phyloP scores from a whole-genome alignment of 1,140 invertebrate species.

The Doryteuthis pealeii region DNA sequence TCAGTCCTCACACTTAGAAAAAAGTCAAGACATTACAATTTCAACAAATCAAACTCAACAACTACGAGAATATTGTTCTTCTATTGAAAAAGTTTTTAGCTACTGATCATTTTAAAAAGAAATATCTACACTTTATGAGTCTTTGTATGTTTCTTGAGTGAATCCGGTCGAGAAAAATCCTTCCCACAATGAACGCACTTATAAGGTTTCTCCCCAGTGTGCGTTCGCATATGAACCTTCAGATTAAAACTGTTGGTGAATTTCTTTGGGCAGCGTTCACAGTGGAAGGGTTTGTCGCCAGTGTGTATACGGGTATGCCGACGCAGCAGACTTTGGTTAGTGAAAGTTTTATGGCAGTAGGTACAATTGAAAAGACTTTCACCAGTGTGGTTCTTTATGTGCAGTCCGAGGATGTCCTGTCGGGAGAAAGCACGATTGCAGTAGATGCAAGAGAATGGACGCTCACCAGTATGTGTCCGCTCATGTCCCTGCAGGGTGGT shows the following conservation, averaged over 20 bases:
- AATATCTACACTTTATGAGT: conserved; percentile 85
- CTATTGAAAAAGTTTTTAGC: too few species aligned
- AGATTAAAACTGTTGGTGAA: conserved; percentile 95
- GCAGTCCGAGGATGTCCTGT: conserved; percentile 51
- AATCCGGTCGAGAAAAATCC: conserved; percentile 80
- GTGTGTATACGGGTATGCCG: conserved; percentile 97
- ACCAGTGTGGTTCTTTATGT: conserved; percentile 95
- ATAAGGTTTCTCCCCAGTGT: conserved; percentile 32
- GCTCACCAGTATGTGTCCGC: not conserved
- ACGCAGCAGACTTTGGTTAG: conserved; percentile 75
- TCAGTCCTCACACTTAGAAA: too few species aligned
- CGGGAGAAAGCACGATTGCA: not conserved
- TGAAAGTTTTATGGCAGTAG: conserved; percentile 95
- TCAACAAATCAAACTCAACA: too few species aligned
- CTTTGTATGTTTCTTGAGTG: conserved; percentile 86
- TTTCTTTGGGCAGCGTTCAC: conserved; percentile 94
- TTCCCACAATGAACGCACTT: conserved; percentile 74
- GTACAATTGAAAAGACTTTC: conserved; percentile 97
- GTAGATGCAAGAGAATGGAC: not conserved
- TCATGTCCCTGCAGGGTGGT: not conserved
- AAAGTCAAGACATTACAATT: too few species aligned
- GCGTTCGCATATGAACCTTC: conserved; percentile 61
- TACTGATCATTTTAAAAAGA: too few species aligned
- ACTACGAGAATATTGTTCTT: too few species aligned
- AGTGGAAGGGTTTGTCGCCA: conserved; percentile 97